phyloP scores from a whole-genome alignment of 2,888 invertebrate genomes.

The Criorhina ranunculi region DNA sequence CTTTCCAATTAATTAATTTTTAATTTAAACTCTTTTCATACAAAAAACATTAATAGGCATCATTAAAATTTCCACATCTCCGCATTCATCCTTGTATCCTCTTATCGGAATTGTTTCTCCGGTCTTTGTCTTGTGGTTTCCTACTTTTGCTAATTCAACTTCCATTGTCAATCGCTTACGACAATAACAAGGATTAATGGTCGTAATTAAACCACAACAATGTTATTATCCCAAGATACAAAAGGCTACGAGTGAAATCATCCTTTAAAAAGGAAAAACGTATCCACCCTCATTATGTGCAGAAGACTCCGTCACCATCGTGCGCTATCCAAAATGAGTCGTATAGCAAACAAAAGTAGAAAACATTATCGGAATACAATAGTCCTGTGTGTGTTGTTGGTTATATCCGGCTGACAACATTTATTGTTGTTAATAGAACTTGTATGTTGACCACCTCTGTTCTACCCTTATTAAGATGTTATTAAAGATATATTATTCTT shows the following conservation, averaged over 20 bases:
- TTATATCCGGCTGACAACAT: constrained; percentile 35
- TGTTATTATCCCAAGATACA: constrained; percentile 30
- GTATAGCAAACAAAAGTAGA: constrained; percentile 11
- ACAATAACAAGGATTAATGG: constrained; percentile 59
- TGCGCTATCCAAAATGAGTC: constrained; percentile 3
- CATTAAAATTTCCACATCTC: neutral
- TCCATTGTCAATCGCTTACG: constrained; percentile 56
- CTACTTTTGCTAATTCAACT: constrained; percentile 33
- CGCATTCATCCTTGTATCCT: neutral
- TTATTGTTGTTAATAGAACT: constrained; percentile 39
- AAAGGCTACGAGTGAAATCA: constrained; percentile 23
- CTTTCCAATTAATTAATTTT: neutral
- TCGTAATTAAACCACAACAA: constrained; percentile 56
- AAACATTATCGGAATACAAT: constrained; percentile 40
- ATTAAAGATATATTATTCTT: constrained; percentile 59
- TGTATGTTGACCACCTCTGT: constrained; percentile 38
- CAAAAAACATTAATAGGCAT: neutral
- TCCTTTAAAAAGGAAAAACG: constrained; percentile 11
- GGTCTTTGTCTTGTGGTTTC: neutral
- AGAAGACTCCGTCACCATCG: constrained; percentile 8
- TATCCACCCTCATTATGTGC: constrained; percentile 51
- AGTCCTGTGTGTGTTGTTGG: constrained; percentile 14
- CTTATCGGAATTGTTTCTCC: neutral
- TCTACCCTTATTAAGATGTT: constrained; percentile 63
- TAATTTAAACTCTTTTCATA: too few species aligned